phyloP scores from a whole-genome alignment of 2,888 invertebrate species.

The Epistrophella euchroma region DNA sequence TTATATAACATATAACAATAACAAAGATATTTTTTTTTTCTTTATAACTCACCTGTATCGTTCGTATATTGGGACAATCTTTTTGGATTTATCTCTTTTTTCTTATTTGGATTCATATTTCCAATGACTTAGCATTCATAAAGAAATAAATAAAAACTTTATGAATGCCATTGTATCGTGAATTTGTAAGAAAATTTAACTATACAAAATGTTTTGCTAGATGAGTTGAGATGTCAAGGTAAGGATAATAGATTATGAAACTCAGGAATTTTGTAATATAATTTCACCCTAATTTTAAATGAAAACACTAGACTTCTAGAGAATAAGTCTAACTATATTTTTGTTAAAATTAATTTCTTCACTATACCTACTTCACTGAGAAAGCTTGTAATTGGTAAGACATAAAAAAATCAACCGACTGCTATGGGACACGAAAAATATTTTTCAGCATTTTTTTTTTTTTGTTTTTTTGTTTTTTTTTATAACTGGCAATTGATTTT shows the following conservation, averaged over 20 bases:
- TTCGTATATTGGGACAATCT: slow-evolving; percentile 25
- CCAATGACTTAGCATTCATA: slow-evolving; percentile 38
- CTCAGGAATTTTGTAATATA: neutral
- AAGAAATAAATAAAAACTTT: slow-evolving; percentile 8
- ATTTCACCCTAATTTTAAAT: too few relatives aligned
- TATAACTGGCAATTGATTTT: too few relatives aligned
- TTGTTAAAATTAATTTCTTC: too few relatives aligned
- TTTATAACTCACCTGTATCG: slow-evolving; percentile 41
- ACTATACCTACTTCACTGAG: too few relatives aligned
- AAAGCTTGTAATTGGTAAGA: too few relatives aligned
- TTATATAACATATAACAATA: neutral
- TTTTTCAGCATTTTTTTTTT: too few relatives aligned
- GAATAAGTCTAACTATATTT: too few relatives aligned
- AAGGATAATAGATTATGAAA: neutral
- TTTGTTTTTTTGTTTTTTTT: too few relatives aligned
- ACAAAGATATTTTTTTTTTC: slow-evolving; percentile 9
- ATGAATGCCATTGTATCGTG: neutral
- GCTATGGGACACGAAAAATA: too few relatives aligned
- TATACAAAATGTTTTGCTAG: slow-evolving; percentile 6
- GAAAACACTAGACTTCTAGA: too few relatives aligned
- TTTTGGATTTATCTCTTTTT: slow-evolving; percentile 18
- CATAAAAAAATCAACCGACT: too few relatives aligned
- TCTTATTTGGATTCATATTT: slow-evolving; percentile 34
- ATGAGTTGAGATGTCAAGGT: neutral
- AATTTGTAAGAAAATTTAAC: neutral